A percentile compares a stretch with the other conserved stretches of the same genome.
phyloP scores from a whole-genome alignment of 2,888 invertebrate species.

The Catotricha subobsoleta region DNA sequence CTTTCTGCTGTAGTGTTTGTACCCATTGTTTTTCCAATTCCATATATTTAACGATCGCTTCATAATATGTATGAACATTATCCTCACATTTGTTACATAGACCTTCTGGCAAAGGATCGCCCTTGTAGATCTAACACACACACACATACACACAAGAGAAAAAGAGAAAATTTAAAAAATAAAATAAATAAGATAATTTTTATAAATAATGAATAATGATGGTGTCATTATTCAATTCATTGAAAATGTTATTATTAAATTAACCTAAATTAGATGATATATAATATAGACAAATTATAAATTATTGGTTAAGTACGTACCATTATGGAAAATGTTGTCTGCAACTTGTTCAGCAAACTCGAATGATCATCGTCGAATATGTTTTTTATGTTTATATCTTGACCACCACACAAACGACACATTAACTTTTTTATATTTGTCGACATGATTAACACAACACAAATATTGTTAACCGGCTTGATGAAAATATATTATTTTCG shows the following conservation, averaged over 20 bases:
- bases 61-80: conserved; percentile 3
- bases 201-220: too few relatives aligned
- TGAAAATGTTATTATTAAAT: not conserved
- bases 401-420: conserved; percentile 6
- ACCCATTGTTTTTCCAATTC: conserved; percentile 5
- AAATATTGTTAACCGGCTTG: too few relatives aligned
- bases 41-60: not conserved
- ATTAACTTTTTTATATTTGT: not conserved
- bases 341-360: conserved; percentile 4
- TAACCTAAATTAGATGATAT: too few relatives aligned
- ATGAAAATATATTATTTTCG: too few relatives aligned
- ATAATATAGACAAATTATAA: too few relatives aligned
- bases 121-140: conserved; percentile 16
- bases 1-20: not conserved
- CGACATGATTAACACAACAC: too few relatives aligned
- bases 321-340: conserved; percentile 4
- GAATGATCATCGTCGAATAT: not conserved
- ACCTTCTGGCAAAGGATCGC: conserved; percentile 21
- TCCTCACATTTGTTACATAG: conserved; percentile 18
- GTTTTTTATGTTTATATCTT: not conserved
- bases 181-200: too few relatives aligned
- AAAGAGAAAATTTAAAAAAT: too few relatives aligned
- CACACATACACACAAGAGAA: too few relatives aligned
- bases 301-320: too few relatives aligned
- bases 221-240: not conserved